phyloP scores from a whole-genome alignment of 2,888 invertebrate genomes.

The Teinopalpus imperialis region DNA sequence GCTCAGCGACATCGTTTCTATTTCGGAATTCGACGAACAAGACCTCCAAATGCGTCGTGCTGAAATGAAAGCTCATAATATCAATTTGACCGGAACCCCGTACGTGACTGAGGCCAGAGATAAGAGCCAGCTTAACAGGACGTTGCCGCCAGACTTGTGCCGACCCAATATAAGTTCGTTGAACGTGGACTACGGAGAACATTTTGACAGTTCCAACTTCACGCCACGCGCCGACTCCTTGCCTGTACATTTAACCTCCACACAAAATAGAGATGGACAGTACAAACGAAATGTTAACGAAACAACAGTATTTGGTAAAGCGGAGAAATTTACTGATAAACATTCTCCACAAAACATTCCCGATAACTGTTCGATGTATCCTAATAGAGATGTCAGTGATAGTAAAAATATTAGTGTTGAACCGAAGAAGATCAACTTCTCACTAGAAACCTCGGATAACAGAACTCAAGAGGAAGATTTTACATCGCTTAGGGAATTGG shows the following conservation, averaged over 20 bases:
- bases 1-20: constrained; percentile 87
- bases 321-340: constrained; percentile 48
- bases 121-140: constrained; percentile 46
- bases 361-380: constrained; percentile 76
- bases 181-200: constrained; percentile 56
- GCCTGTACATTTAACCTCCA: constrained; percentile 66
- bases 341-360: constrained; percentile 57
- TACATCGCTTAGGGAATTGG: constrained; percentile 76
- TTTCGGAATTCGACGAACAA: constrained; percentile 87
- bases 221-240: constrained; percentile 68
- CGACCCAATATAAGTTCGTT: constrained; percentile 64
- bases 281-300: constrained; percentile 74
- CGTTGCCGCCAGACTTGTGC: constrained; percentile 59
- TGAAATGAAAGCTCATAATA: constrained; percentile 60
- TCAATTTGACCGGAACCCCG: constrained; percentile 47
- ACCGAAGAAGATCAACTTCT: constrained; percentile 75
- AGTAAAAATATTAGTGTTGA: constrained; percentile 63
- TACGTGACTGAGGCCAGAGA: constrained; percentile 43
- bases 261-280: constrained; percentile 58
- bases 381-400: constrained; percentile 66
- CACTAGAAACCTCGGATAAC: constrained; percentile 61
- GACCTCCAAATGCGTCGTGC: constrained; percentile 80
- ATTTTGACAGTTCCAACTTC: constrained; percentile 50
- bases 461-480: constrained; percentile 63
- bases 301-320: constrained; percentile 60